Conservation (phyloP, 2,113 vertebrate species). For the Trematocara nigrifrons region DNA sequence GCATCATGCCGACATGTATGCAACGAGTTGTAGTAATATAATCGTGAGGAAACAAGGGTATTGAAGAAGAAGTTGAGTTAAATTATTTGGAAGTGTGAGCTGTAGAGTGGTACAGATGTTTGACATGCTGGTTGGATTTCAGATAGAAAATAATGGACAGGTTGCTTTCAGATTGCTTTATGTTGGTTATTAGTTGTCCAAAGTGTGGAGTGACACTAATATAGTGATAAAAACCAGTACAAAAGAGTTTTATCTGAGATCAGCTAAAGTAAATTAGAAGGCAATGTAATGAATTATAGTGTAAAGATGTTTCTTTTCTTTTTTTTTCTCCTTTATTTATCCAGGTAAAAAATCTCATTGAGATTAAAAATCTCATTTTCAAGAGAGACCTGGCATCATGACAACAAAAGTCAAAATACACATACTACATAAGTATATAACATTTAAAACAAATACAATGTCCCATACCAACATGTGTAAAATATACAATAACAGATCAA, state of each 20-base stretch:
- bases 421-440: too few species aligned
- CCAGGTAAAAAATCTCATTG: too few species aligned
- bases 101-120: background rate
- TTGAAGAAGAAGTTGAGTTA: background rate
- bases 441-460: too few species aligned
- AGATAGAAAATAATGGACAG: background rate
- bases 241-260: background rate
- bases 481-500: too few species aligned
- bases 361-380: too few species aligned
- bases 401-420: too few species aligned
- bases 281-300: background rate
- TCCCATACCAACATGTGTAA: too few species aligned
- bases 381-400: too few species aligned
- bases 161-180: background rate
- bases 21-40: background rate
- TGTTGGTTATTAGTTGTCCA: background rate
- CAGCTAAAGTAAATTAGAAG: background rate
- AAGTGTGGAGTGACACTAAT: background rate
- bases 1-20: background rate
- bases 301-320: background rate
- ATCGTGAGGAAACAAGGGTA: background rate
- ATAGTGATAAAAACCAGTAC: rapidly evolving
- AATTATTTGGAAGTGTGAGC: background rate
- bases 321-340: too few species aligned
- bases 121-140: background rate